Evolutionary conservation across 2,797 vertebrate species (phyloP).

Genomic region (Anas georgica): DNA sequence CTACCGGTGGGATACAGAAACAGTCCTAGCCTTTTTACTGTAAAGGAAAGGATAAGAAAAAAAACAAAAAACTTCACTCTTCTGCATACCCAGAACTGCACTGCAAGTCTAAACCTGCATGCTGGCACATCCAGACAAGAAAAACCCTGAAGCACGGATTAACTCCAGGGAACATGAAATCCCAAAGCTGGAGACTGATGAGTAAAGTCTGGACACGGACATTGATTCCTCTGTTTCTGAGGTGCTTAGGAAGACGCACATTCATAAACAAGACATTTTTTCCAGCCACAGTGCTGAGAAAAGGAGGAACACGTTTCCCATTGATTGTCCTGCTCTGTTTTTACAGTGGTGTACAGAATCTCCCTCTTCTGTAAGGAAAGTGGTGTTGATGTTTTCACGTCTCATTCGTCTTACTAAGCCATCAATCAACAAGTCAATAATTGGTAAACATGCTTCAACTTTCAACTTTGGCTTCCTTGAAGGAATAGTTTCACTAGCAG

Average conservation of each 20-base stretch:
- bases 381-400: not conserved
- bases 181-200: not conserved
- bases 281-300: not conserved
- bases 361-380: not conserved
- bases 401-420: not conserved
- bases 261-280: not conserved
- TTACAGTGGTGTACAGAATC: not conserved
- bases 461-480: constrained; percentile 52
- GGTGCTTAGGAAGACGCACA: fast-evolving
- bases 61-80: not conserved
- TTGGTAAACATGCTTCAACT: constrained; percentile 50
- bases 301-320: fast-evolving
- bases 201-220: not conserved
- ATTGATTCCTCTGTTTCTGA: not conserved
- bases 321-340: not conserved
- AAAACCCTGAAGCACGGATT: not conserved
- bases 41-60: fast-evolving
- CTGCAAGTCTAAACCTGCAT: not conserved
- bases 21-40: not conserved
- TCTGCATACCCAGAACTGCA: not conserved
- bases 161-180: fast-evolving
- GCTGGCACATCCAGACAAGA: not conserved
- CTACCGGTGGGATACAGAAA: not conserved
- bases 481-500: constrained; percentile 33
- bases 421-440: constrained; percentile 51